Conservation (phyloP, 2,888 invertebrate species). For the Brenthis hecate region DNA sequence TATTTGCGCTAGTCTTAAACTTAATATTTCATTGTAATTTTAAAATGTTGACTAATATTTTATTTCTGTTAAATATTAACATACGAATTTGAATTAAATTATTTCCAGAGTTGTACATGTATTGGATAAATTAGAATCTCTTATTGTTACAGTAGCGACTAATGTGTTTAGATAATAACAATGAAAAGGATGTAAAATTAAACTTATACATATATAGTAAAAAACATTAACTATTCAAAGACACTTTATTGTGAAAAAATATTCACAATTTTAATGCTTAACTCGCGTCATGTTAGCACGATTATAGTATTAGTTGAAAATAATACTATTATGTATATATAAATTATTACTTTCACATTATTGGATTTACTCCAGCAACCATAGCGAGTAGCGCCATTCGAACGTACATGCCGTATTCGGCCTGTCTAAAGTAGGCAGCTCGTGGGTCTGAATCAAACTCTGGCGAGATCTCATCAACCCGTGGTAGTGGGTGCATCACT, state of each 20-base stretch:
- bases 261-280: neutral
- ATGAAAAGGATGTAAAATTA: slow-evolving; percentile 3
- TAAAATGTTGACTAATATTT: too few species aligned
- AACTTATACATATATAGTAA: neutral
- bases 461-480: slow-evolving; percentile 96
- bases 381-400: slow-evolving; percentile 98
- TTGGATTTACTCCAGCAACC: slow-evolving; percentile 87
- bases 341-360: slow-evolving; percentile 37
- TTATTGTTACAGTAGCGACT: slow-evolving; percentile 26
- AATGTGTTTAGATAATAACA: slow-evolving; percentile 19
- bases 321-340: neutral
- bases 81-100: neutral
- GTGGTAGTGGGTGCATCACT: slow-evolving; percentile 98
- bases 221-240: too few species aligned
- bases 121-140: slow-evolving; percentile 34
- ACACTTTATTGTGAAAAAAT: slow-evolving; percentile 1
- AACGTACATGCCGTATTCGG: slow-evolving; percentile 98
- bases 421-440: slow-evolving; percentile 99
- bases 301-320: too few species aligned
- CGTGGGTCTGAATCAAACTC: slow-evolving; percentile 98
- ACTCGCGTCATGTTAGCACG: too few species aligned
- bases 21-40: neutral
- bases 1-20: neutral
- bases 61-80: too few species aligned
- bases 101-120: slow-evolving; percentile 6